Percentiles rank a stretch among this genome's conserved stretches.
These are phyloP conservation scores for Leptinotarsa texana DNA, from an alignment of 1,140 invertebrate species.

Conservation along the genomic window DNA sequence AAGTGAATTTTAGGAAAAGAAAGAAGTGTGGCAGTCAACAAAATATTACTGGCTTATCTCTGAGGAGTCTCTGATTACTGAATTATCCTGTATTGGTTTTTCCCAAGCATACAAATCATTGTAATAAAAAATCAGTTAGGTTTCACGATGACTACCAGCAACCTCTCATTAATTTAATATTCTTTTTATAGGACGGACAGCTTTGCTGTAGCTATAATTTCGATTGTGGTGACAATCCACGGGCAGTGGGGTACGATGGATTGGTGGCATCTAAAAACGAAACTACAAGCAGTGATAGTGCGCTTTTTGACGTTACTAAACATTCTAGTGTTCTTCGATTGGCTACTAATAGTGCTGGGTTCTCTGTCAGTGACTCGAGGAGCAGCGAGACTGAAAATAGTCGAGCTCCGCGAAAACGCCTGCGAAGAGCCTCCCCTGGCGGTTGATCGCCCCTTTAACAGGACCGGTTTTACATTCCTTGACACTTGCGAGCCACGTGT, in stretches of 20 bases:
- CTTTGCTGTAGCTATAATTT: constrained; percentile 67
- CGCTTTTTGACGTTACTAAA: constrained; percentile 34
- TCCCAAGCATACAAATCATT: too few relatives aligned
- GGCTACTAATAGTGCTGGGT: constrained; percentile 43
- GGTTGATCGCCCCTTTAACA: constrained; percentile 35
- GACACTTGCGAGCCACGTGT: constrained; percentile 44
- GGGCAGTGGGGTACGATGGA: constrained; percentile 51
- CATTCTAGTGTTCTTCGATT: constrained; percentile 48
- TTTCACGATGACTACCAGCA: background rate
- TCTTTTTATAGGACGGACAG: constrained; percentile 62
- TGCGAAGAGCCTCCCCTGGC: constrained; percentile 32
- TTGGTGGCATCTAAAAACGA: constrained; percentile 44
- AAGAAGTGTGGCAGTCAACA: too few relatives aligned
- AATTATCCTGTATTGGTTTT: too few relatives aligned
- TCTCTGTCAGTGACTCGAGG: constrained; percentile 44
- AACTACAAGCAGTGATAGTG: constrained; percentile 21
- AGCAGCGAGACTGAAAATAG: constrained; percentile 38
- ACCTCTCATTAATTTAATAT: background rate
- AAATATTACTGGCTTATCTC: too few relatives aligned
- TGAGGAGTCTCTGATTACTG: too few relatives aligned
- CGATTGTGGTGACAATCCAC: constrained; percentile 60
- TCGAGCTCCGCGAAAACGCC: background rate
- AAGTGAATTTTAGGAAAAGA: too few relatives aligned
- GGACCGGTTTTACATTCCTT: constrained; percentile 45
- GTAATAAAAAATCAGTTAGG: background rate